phyloP scores from a whole-genome alignment of 2,888 invertebrate species.

The Cantharis lateralis region DNA sequence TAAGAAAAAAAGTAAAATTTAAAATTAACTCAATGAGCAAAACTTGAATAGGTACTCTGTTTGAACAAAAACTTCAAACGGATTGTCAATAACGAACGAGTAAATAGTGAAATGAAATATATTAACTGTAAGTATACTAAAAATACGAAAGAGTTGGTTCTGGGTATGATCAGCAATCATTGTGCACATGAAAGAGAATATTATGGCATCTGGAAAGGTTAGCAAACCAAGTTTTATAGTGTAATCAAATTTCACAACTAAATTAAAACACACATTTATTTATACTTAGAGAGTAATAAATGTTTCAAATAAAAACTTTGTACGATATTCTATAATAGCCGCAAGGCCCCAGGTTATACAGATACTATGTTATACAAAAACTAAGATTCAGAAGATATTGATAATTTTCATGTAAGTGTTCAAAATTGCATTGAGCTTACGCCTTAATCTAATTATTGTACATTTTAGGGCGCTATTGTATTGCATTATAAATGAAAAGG shows the following conservation, averaged over 20 bases:
- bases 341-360: not conserved
- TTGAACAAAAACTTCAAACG: not conserved
- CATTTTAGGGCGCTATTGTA: too few relatives aligned
- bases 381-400: not conserved
- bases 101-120: not conserved
- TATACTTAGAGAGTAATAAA: not conserved
- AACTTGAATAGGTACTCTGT: too few relatives aligned
- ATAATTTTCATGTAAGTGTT: not conserved
- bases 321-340: not conserved
- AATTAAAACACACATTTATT: not conserved
- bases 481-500: too few relatives aligned
- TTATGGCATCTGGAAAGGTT: not conserved
- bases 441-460: too few relatives aligned
- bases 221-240: not conserved
- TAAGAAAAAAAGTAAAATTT: too few relatives aligned
- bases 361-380: not conserved
- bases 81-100: not conserved
- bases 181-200: not conserved
- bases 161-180: not conserved
- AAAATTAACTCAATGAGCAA: too few relatives aligned
- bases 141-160: not conserved
- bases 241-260: not conserved
- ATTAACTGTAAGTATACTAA: not conserved
- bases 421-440: too few relatives aligned
- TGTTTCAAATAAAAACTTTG: not conserved